Evolutionary conservation across 2,113 vertebrate genomes (phyloP), one percentile per base, ranked within the genome.

Genomic region (Zapornia atra): DNA sequence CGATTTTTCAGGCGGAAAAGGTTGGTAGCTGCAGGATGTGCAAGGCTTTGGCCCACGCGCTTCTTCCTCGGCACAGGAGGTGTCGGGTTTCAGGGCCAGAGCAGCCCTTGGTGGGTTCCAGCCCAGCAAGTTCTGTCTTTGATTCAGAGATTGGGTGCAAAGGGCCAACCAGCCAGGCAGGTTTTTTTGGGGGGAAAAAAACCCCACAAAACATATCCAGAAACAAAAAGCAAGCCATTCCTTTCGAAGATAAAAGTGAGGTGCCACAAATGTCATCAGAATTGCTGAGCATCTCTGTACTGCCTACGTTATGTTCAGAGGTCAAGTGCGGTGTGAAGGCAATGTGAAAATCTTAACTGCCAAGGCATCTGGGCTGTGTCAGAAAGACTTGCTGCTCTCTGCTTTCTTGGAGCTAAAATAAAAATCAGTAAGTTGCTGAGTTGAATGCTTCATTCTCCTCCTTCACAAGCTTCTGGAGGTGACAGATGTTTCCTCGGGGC

Each of bases 401-500:
- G 69, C 46, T 71, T 79, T 90, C 76, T 75, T 56, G 46, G 51
- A 94, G 44, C 56, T 89, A 14, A 86, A 93, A 86, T 69, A 91
- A 71, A 85, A 76, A 28, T 34, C 87, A 65, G 28, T n/a, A 44
- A 69, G 71, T 66, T 79, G 66, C 29, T 71, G 80, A 85, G 73
- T 6, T 81, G 73, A 96, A 85, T 87, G 73, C 77, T 88, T 94
- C 85, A 48, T 92, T 60, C 48, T 83, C 65, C 42, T 96, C 91
- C 71, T 9, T 94, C 85, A 82, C 65, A 82, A 72, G 89, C 91
- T 82, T 95, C 76, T 88, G 64, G 85, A 94, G 93, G 92, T 94
- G 97, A 96, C 88, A 94, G 96, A 94, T 96, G 82, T 96, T 97
- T 97, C 92, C 93, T 96, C 51, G 3, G 83, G 95, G 88, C 91